These are phyloP conservation scores for Papilio protenor DNA, from an alignment of 2,888 invertebrate species.

Conservation along the genomic window DNA sequence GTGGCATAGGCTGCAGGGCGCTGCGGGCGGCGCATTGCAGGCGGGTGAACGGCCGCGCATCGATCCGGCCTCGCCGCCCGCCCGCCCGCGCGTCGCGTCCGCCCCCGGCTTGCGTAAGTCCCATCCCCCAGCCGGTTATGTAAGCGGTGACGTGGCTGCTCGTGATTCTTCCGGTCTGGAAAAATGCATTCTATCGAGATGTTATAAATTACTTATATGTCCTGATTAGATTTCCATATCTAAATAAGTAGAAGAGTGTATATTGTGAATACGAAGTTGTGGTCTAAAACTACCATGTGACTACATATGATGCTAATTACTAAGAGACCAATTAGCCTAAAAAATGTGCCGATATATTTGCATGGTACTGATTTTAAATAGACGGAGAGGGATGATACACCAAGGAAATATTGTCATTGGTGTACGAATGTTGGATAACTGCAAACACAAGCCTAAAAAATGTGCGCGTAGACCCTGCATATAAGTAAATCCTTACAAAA, in stretches of 20 bases:
- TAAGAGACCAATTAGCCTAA: neutral
- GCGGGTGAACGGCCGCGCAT: constrained; percentile 83
- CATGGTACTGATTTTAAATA: neutral
- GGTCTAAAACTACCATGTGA: neutral
- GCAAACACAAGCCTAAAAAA: neutral
- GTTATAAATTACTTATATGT: neutral
- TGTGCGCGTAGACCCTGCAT: neutral
- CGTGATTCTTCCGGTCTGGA: constrained; percentile 67
- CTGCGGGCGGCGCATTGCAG: constrained; percentile 80
- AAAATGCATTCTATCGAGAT: constrained; percentile 38
- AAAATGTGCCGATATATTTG: neutral
- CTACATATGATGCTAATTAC: neutral
- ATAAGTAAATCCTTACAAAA: neutral
- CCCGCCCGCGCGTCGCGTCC: constrained; percentile 48
- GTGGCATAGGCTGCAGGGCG: constrained; percentile 64
- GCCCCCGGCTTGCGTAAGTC: constrained; percentile 69
- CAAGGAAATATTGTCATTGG: neutral
- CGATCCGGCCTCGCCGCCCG: constrained; percentile 66
- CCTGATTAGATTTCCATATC: neutral
- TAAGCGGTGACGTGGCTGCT: constrained; percentile 74
- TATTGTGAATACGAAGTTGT: neutral
- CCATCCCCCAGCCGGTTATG: constrained; percentile 70
- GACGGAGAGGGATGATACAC: neutral
- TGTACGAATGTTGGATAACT: neutral
- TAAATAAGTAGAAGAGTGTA: neutral